phyloP scores from a whole-genome alignment of 92 coral and sea anemone genomes.

The Phenganax subtilis region DNA sequence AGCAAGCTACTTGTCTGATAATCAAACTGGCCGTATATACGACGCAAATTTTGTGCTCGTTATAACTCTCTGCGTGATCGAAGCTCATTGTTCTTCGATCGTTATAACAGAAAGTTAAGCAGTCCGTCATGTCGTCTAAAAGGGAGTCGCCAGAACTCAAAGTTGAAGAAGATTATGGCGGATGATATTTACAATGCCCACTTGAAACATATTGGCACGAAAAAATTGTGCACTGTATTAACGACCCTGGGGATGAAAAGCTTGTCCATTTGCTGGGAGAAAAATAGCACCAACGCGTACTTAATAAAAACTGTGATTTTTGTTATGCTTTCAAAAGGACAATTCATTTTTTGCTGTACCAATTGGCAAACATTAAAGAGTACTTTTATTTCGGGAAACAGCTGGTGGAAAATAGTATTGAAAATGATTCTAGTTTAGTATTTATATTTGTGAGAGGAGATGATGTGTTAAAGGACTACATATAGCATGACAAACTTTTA shows the following conservation, averaged over 20 bases:
- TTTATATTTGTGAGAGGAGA: slow-evolving; percentile 47
- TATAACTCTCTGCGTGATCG: slow-evolving; percentile 23
- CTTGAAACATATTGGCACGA: too few relatives aligned
- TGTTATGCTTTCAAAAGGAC: slow-evolving; percentile 40
- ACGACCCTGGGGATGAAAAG: too few relatives aligned
- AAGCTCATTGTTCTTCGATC: slow-evolving; percentile 34
- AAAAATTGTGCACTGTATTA: too few relatives aligned
- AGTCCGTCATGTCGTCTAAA: slow-evolving; percentile 15
- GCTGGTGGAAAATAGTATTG: slow-evolving; percentile 22
- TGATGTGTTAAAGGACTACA: slow-evolving; percentile 15
- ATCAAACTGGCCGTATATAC: neutral
- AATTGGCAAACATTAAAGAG: slow-evolving; percentile 37
- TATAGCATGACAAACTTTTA: neutral
- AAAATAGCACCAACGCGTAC: too few relatives aligned
- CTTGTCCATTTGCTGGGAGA: too few relatives aligned
- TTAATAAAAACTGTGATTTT: slow-evolving; percentile 9
- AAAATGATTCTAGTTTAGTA: slow-evolving; percentile 29
- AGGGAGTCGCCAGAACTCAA: slow-evolving; percentile 29
- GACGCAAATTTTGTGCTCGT: slow-evolving; percentile 1
- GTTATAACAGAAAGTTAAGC: slow-evolving; percentile 14
- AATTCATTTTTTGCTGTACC: slow-evolving; percentile 31
- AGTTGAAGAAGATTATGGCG: neutral
- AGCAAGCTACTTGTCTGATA: neutral
- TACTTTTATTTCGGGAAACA: slow-evolving; percentile 28
- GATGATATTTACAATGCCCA: too few relatives aligned